phyloP scores from a whole-genome alignment of 2,113 vertebrate genomes.

The Struthidea cinerea region DNA sequence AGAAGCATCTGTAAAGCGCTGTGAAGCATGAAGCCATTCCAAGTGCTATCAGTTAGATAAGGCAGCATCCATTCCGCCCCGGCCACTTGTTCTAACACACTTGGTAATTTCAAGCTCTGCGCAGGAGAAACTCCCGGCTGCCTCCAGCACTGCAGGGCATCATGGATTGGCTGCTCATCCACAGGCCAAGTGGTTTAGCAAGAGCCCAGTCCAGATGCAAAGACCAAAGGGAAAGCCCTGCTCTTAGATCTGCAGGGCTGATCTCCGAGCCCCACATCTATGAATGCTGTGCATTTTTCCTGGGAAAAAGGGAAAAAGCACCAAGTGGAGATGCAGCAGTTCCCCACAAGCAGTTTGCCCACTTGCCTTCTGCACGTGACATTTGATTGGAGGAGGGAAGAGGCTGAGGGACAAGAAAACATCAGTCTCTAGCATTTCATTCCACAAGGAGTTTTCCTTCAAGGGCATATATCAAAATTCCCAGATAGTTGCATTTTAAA shows the following conservation, averaged over 20 bases:
- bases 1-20: neutral
- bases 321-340: neutral
- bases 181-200: neutral
- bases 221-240: neutral
- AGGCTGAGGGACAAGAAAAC: neutral
- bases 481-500: neutral
- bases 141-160: neutral
- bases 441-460: neutral
- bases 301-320: neutral
- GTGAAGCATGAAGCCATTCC: constrained; percentile 8
- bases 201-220: neutral
- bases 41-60: constrained; percentile 51
- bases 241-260: neutral
- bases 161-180: neutral
- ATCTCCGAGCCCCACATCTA: neutral
- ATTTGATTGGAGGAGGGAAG: neutral
- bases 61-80: neutral
- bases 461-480: neutral
- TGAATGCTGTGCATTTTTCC: neutral
- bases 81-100: neutral
- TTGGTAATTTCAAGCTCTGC: neutral
- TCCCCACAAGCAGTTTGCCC: neutral
- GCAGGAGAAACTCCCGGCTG: neutral
- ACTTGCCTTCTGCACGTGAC: neutral
- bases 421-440: neutral